Conservation (phyloP, 2,113 vertebrate genomes). For the Gambusia holbrooki region DNA sequence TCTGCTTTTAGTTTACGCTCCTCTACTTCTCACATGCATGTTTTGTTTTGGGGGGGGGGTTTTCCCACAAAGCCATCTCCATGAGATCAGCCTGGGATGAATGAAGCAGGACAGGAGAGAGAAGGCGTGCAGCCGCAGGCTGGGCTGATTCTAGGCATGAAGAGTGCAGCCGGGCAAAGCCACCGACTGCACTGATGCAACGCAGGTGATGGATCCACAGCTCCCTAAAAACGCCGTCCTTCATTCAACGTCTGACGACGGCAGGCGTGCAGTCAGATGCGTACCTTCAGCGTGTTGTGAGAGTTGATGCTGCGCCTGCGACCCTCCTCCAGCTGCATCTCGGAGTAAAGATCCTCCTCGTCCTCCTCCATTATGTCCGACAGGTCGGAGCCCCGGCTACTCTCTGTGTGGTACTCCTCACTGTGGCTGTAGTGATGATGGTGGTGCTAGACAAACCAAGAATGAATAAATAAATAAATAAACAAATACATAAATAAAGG, state of each 20-base stretch:
- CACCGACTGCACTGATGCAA: slow-evolving; percentile 39
- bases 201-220: slow-evolving; percentile 9
- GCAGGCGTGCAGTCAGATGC: slow-evolving; percentile 19
- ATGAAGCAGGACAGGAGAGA: slow-evolving; percentile 49
- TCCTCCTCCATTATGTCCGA: slow-evolving; percentile 99
- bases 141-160: slow-evolving; percentile 33
- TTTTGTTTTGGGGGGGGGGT: neutral
- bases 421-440: slow-evolving; percentile 90
- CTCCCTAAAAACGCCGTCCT: slow-evolving; percentile 3
- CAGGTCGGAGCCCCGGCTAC: slow-evolving; percentile 95
- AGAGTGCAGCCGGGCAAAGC: slow-evolving; percentile 58
- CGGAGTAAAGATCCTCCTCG: slow-evolving; percentile 95
- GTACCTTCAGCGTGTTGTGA: slow-evolving; percentile 94
- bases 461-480: neutral
- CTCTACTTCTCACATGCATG: slow-evolving; percentile 47
- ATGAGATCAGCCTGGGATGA: slow-evolving; percentile 50
- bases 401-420: slow-evolving; percentile 95
- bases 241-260: slow-evolving; percentile 4
- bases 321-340: slow-evolving; percentile 96
- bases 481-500: neutral
- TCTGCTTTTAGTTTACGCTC: slow-evolving; percentile 2
- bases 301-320: slow-evolving; percentile 89
- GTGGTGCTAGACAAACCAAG: slow-evolving; percentile 75
- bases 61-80: slow-evolving; percentile 34
- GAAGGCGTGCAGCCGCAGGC: slow-evolving; percentile 14